Base-by-base conservation (phyloP, 92 coral and sea anemone species). In the Bergia puertoricense region DNA sequence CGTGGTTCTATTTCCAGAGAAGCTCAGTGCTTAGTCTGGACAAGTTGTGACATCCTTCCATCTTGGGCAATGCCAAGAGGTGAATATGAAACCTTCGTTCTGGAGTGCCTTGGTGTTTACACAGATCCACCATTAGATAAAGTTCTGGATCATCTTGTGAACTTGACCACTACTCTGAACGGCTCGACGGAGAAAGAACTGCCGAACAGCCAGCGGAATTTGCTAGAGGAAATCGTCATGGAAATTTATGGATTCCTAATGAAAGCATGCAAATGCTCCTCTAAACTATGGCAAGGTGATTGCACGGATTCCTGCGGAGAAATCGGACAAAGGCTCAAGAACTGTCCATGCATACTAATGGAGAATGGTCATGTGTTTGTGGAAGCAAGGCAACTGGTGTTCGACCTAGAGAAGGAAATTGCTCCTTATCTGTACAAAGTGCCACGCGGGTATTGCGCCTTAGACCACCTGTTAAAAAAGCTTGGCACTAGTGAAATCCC, bases 231-330 rank as follows among this genome's bases (percentile, higher is more conserved):
- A 44, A 86, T 96, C 3, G 86, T 88, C 94, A 56, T 57, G 43
- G 85, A 86, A 44, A 91, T 93, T 8, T 96, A 93, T 81, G 36
- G 45, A 36, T 95, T 93, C 82, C 89, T 96, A 54, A 54, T 54
- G 15, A 54, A 54, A 54, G 59, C 59, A 10, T 54, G 59, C 59
- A 54, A 10, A 1, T 86, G 92, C 81, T 74, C 79, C 73, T 68
- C 81, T 22, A 68, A 68, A 22, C 86, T 74, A 18, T 77, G 91
- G 18, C 44, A 42, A 20, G 72, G 46, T 0, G 74, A 80, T 3
- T 88, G 90, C 79, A 79, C 79, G 11, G 80, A 79, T 46, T 66
- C 77, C 9, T 88, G 90, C 36, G 45, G 22, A 67, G 46, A 36
- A 44, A 44, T 88, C 78, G 54, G 71, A 8, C 22, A 72, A 20